Conservation (phyloP, 2,888 invertebrate genomes). For the Vesta saturnalis region DNA sequence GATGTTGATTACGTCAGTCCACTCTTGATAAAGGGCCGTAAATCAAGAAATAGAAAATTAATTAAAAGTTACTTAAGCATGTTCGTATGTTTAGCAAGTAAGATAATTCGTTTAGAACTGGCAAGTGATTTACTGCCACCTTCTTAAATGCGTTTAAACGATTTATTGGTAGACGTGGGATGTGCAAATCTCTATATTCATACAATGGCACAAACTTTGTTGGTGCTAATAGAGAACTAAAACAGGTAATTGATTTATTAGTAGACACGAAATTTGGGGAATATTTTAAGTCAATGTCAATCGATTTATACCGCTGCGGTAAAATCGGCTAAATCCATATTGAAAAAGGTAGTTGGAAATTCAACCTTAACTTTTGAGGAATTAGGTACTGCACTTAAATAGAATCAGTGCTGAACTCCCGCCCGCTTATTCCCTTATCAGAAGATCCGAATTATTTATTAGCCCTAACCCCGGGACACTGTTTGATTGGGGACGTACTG, state of each 20-base stretch:
- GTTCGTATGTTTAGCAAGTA: conserved; percentile 44
- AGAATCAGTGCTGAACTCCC: too few species aligned
- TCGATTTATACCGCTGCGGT: conserved; percentile 14
- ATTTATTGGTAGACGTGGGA: too few species aligned
- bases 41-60: conserved; percentile 33
- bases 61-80: conserved; percentile 42
- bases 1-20: conserved; percentile 49
- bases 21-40: conserved; percentile 44
- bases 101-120: conserved; percentile 43
- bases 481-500: conserved; percentile 24
- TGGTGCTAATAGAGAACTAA: conserved; percentile 33
- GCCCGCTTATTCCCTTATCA: too few species aligned
- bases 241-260: too few species aligned
- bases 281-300: conserved; percentile 4
- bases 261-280: not conserved
- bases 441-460: too few species aligned
- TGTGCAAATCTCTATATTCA: conserved; percentile 37
- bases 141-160: conserved; percentile 39
- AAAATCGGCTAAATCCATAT: too few species aligned
- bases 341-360: conserved; percentile 32
- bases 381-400: conserved; percentile 32
- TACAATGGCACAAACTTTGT: conserved; percentile 45
- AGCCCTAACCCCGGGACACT: conserved; percentile 41
- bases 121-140: conserved; percentile 34
- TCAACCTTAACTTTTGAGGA: conserved; percentile 35